Percentiles rank a stretch among this genome's conserved stretches.
Evolutionary conservation across 2,113 vertebrate species (phyloP).

Genomic region (Carassius gibelio): DNA sequence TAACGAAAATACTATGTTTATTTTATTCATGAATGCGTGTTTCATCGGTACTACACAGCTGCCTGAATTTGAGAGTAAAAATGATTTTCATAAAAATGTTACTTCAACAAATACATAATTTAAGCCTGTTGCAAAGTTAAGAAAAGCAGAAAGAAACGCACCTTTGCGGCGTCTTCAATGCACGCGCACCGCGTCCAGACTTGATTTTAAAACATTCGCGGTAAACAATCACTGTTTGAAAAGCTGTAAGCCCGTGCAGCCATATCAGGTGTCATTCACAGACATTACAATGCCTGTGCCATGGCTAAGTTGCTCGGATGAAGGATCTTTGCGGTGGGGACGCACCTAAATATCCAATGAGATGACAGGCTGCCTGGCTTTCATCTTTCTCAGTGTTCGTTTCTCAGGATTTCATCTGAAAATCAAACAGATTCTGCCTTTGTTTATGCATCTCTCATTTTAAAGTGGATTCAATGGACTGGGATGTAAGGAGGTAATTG

Average conservation of each 20-base stretch:
- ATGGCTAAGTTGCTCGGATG: not conserved
- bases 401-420: not conserved
- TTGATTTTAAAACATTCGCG: not conserved
- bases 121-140: not conserved
- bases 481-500: not conserved
- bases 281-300: not conserved
- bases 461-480: not conserved
- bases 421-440: constrained; percentile 23
- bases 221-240: not conserved
- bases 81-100: not conserved
- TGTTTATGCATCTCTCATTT: not conserved
- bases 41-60: not conserved
- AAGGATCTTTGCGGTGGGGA: not conserved
- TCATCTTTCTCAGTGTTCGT: not conserved
- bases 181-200: constrained; percentile 11
- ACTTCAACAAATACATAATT: not conserved
- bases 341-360: not conserved
- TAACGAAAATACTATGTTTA: too few species aligned
- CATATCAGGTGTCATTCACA: not conserved
- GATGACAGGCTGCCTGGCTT: not conserved
- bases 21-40: not conserved
- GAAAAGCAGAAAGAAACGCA: constrained; percentile 19
- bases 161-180: constrained; percentile 2
- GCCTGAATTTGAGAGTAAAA: not conserved
- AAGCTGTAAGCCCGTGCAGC: not conserved